phyloP scores from a whole-genome alignment of 2,797 vertebrate species.

The Alcedo quadribrachys region DNA sequence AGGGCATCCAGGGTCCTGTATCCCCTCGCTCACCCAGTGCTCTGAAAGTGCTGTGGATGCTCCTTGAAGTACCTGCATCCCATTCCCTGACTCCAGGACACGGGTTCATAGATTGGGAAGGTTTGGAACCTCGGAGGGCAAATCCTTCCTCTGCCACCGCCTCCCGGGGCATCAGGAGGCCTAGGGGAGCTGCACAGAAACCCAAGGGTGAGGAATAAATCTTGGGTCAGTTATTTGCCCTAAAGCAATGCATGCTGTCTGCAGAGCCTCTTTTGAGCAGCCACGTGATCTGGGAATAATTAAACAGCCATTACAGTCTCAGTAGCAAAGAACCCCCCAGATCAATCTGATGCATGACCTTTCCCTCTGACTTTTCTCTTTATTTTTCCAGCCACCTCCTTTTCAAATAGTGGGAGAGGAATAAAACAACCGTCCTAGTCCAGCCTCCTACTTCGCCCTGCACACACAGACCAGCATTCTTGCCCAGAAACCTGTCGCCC shows the following conservation, averaged over 20 bases:
- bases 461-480: neutral
- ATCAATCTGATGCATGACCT: slow-evolving; percentile 57
- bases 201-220: slow-evolving; percentile 52
- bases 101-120: neutral
- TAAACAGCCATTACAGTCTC: slow-evolving; percentile 48
- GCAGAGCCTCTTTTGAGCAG: slow-evolving; percentile 26
- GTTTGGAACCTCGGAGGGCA: neutral
- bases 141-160: neutral
- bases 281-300: slow-evolving; percentile 56
- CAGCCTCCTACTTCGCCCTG: neutral
- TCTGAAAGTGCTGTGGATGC: neutral
- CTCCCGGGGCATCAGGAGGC: neutral
- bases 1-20: neutral
- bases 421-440: neutral
- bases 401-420: slow-evolving; percentile 11
- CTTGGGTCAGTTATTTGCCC: slow-evolving; percentile 20
- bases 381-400: slow-evolving; percentile 36
- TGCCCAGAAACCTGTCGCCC: neutral
- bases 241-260: neutral
- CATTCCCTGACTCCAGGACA: neutral
- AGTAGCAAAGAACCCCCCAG: slow-evolving; percentile 45
- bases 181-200: neutral
- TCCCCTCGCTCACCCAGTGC: neutral
- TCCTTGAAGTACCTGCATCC: neutral
- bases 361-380: slow-evolving; percentile 38